phyloP scores from a whole-genome alignment of 1,140 invertebrate species.

The Meloidogyne chitwoodi region DNA sequence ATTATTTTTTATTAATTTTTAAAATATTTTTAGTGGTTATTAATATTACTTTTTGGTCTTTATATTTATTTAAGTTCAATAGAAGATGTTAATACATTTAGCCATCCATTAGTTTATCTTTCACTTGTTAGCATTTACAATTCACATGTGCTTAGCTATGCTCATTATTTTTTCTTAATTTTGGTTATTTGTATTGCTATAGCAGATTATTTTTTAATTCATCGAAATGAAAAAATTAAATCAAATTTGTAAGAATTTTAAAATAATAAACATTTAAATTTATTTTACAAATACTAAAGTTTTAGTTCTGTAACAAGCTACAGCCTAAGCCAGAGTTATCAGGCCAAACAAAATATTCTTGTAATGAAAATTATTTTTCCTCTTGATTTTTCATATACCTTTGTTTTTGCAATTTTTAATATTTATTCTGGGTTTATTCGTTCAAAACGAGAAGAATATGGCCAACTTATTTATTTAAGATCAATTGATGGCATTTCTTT shows the following conservation, averaged over 20 bases:
- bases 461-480: background rate
- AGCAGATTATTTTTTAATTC: background rate
- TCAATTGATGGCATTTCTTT: slow-evolving; percentile 8
- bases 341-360: slow-evolving; percentile 9
- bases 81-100: too few species aligned
- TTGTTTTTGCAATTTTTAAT: slow-evolving; percentile 11
- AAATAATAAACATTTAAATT: too few species aligned
- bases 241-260: background rate
- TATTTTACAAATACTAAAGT: background rate
- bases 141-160: background rate
- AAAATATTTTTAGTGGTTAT: background rate
- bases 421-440: background rate
- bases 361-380: slow-evolving; percentile 14
- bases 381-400: slow-evolving; percentile 14
- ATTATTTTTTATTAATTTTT: background rate
- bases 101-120: too few species aligned
- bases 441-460: background rate
- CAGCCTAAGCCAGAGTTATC: background rate
- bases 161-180: background rate
- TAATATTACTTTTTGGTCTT: background rate
- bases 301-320: background rate
- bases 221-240: background rate
- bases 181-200: background rate
- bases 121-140: background rate
- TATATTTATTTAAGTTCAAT: background rate